These are phyloP conservation scores for Phthorimaea operculella DNA, from an alignment of 1,140 invertebrate genomes.

Conservation along the genomic window DNA sequence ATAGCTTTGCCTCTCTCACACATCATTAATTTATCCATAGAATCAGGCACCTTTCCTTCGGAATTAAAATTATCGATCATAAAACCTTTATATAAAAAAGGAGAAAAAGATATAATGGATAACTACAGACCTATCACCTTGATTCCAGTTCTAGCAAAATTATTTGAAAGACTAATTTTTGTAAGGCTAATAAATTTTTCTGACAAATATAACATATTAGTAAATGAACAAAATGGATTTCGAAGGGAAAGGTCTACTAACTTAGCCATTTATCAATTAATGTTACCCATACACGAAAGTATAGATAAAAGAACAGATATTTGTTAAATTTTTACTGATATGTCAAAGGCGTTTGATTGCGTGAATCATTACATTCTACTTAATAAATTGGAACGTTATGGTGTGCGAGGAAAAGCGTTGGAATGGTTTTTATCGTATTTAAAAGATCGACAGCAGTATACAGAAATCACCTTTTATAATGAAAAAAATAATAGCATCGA, in stretches of 20 bases:
- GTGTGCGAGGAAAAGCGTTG: background rate
- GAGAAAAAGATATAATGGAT: background rate
- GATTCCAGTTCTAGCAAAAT: background rate
- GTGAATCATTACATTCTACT: background rate
- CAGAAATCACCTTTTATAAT: background rate
- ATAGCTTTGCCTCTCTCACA: background rate
- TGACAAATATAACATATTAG: background rate
- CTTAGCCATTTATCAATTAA: background rate
- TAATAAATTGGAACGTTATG: background rate
- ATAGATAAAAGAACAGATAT: background rate
- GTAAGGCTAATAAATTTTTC: background rate
- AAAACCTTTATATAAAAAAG: background rate
- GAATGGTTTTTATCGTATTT: background rate
- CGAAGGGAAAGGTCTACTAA: background rate
- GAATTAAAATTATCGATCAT: background rate
- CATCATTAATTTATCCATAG: background rate
- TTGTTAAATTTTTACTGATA: background rate
- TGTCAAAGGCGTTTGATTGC: background rate
- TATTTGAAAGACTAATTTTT: background rate
- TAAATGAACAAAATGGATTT: background rate
- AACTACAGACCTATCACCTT: background rate
- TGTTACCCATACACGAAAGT: background rate
- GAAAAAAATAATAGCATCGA: background rate
- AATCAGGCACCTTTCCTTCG: background rate
- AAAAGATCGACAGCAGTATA: background rate